A percentile compares a stretch with the other conserved stretches of the same genome.
Evolutionary conservation across 1,140 invertebrate species (phyloP).

Genomic region (Pararge aegeria): DNA sequence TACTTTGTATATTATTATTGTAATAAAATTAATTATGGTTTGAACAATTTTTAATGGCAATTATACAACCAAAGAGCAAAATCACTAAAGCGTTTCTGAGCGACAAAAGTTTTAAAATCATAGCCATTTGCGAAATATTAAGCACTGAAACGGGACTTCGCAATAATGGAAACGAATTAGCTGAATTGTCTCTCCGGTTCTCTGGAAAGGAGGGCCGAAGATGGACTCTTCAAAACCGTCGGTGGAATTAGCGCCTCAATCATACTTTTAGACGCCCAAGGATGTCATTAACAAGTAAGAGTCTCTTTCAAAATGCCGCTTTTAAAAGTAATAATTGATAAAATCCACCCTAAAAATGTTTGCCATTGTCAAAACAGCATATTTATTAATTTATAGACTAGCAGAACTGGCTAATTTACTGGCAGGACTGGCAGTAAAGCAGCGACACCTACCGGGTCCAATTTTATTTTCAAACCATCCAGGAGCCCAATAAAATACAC

Average conservation of each 20-base stretch:
- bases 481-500: too few species aligned
- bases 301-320: neutral
- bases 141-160: conserved; percentile 3
- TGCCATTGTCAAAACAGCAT: neutral
- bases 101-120: conserved; percentile 26
- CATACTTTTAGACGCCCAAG: neutral
- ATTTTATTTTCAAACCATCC: too few species aligned
- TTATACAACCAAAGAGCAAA: conserved; percentile 9
- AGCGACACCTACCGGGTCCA: too few species aligned
- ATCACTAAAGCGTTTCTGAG: conserved; percentile 14
- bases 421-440: too few species aligned
- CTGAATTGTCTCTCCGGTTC: conserved; percentile 14
- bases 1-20: too few species aligned
- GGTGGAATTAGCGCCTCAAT: conserved; percentile 16
- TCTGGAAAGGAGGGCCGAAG: conserved; percentile 10
- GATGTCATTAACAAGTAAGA: neutral
- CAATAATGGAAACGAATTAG: conserved; percentile 24
- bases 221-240: conserved; percentile 14
- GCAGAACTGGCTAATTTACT: too few species aligned
- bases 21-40: too few species aligned
- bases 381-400: too few species aligned
- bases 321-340: neutral
- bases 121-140: conserved; percentile 22
- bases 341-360: neutral
- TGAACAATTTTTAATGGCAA: neutral